These are phyloP conservation scores for Scaptomyza polygonia DNA, from an alignment of 2,888 invertebrate species.

Conservation along the genomic window DNA sequence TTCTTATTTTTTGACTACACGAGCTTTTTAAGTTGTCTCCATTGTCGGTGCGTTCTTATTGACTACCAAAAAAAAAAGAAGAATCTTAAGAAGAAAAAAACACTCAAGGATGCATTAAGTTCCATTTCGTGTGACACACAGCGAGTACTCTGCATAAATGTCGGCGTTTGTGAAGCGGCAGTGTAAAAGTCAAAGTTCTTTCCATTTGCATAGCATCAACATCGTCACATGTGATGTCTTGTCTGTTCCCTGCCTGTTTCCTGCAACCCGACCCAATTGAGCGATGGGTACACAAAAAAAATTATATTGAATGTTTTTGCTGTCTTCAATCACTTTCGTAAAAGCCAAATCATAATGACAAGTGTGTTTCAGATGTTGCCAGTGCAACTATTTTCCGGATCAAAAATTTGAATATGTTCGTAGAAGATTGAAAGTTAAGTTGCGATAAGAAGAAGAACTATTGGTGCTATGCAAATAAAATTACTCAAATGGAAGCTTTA, in stretches of 20 bases:
- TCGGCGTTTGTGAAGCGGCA: slow-evolving; percentile 27
- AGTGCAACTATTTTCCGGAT: neutral
- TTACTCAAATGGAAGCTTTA: neutral
- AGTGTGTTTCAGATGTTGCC: slow-evolving; percentile 10
- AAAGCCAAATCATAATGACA: slow-evolving; percentile 16
- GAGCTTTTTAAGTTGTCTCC: slow-evolving; percentile 23
- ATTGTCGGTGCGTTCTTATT: slow-evolving; percentile 36
- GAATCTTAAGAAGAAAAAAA: slow-evolving; percentile 20
- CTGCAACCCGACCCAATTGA: slow-evolving; percentile 20
- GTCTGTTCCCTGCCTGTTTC: slow-evolving; percentile 14
- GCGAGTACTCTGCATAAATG: slow-evolving; percentile 50
- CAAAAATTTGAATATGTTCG: neutral
- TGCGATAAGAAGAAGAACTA: neutral
- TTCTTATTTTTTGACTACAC: slow-evolving; percentile 18
- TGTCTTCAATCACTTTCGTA: slow-evolving; percentile 6
- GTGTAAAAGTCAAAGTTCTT: slow-evolving; percentile 51
- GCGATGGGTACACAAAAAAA: slow-evolving; percentile 19
- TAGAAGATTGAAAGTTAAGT: no score
- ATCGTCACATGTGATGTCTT: slow-evolving; percentile 17
- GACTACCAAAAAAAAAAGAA: slow-evolving; percentile 19
- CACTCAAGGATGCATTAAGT: slow-evolving; percentile 58
- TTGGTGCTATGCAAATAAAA: neutral
- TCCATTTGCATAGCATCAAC: slow-evolving; percentile 52
- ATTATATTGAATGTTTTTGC: slow-evolving; percentile 45
- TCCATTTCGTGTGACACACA: slow-evolving; percentile 51